These are phyloP conservation scores for Sebastes goodei DNA, from an alignment of 2,797 vertebrate species.

Conservation along the genomic window DNA sequence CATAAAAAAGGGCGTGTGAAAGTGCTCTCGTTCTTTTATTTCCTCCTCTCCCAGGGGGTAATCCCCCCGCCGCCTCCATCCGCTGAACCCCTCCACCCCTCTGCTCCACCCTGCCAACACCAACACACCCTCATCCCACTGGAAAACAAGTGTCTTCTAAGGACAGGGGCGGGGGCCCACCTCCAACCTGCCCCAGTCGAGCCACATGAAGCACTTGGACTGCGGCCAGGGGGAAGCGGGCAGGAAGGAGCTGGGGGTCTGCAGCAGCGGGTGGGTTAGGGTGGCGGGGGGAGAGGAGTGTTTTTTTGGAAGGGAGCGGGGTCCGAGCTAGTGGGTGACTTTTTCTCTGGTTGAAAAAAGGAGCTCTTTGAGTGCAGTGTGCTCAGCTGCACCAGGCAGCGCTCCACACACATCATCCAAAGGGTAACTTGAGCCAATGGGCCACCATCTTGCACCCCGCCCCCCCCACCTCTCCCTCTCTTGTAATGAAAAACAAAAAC, in stretches of 20 bases:
- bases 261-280: constrained; percentile 29
- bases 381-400: constrained; percentile 79
- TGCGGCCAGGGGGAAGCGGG: constrained; percentile 73
- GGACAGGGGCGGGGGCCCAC: constrained; percentile 69
- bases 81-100: constrained; percentile 53
- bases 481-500: constrained; percentile 77
- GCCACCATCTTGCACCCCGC: constrained; percentile 57
- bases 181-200: constrained; percentile 74
- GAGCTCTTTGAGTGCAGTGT: constrained; percentile 79
- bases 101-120: constrained; percentile 77
- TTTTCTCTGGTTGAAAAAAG: constrained; percentile 75
- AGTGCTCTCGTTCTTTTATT: constrained; percentile 73
- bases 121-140: constrained; percentile 75
- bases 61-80: constrained; percentile 9
- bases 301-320: constrained; percentile 56
- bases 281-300: not conserved
- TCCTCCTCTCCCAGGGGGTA: constrained; percentile 66
- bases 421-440: constrained; percentile 75
- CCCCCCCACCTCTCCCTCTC: constrained; percentile 10
- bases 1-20: constrained; percentile 74
- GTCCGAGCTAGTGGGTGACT: constrained; percentile 68
- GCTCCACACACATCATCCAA: constrained; percentile 71
- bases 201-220: constrained; percentile 82
- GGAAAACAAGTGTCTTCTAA: constrained; percentile 83
- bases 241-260: constrained; percentile 78